phyloP scores from a whole-genome alignment of 2,888 invertebrate genomes.

The Campoplex capitator region DNA sequence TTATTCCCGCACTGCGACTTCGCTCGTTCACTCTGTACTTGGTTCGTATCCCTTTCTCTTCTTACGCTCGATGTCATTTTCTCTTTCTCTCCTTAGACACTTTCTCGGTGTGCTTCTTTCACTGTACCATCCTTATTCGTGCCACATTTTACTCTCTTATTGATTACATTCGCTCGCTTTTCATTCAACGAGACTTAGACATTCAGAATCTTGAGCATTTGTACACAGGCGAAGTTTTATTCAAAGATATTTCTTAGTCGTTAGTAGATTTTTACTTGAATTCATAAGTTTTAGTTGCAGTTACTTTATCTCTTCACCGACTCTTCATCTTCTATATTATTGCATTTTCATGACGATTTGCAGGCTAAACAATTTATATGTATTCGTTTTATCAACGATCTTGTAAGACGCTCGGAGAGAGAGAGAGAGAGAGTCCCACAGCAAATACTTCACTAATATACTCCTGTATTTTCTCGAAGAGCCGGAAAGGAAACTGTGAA shows the following conservation, averaged over 20 bases:
- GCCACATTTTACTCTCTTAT: slow-evolving; percentile 49
- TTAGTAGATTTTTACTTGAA: slow-evolving; percentile 42
- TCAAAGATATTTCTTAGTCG: slow-evolving; percentile 32
- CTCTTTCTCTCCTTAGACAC: slow-evolving; percentile 48
- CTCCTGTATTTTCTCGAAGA: no score
- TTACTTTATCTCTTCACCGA: slow-evolving; percentile 22
- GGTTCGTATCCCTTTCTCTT: neutral
- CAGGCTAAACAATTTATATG: slow-evolving; percentile 6
- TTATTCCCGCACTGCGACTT: slow-evolving; percentile 72
- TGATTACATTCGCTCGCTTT: slow-evolving; percentile 25
- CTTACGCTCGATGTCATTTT: slow-evolving; percentile 30
- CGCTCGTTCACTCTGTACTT: slow-evolving; percentile 59
- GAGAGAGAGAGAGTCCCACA: no score
- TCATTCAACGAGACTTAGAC: slow-evolving; percentile 25
- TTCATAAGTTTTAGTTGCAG: slow-evolving; percentile 39
- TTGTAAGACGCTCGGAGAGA: no score
- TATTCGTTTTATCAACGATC: slow-evolving; percentile 5
- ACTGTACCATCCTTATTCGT: slow-evolving; percentile 47
- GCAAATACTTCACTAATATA: no score
- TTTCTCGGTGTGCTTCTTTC: slow-evolving; percentile 55
- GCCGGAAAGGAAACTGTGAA: no score
- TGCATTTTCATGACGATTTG: neutral
- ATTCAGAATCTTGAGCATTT: slow-evolving; percentile 41
- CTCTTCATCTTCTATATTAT: slow-evolving; percentile 19
- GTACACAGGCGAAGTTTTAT: neutral